Evolutionary conservation across 2,797 vertebrate species (phyloP), one percentile per base, ranked within the genome.

Genomic region (Orestias chungarensis): DNA sequence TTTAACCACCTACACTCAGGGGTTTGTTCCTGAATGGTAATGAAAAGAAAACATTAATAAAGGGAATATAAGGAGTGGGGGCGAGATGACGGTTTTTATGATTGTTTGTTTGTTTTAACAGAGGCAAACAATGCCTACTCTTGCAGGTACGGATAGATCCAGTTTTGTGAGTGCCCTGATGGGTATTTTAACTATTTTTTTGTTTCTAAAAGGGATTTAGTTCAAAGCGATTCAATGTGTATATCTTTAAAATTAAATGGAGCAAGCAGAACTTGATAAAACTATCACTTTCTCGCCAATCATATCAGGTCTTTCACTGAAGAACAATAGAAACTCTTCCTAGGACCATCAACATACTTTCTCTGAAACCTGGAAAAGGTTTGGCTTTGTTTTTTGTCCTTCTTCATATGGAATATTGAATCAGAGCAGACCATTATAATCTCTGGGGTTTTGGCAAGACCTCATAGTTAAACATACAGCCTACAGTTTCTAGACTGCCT

Each of bases 1-100:
- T 85, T 79, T 76, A 55, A 49, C 75, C 47, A 64, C 78, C 55
- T 62, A 71, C 67, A 20, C 66, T 43, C 33, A 18, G 20, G 17
- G 59, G 54, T 64, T 40, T 17, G 6, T 43, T 61, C 33, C 73
- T 61, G 35, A 74, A 86, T 47, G 57, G 79, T 77, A 66, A 77
- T 72, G 55, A 76, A 61, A 64, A 71, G 61, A 74, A 79, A 69
- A 66, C 52, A 68, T 25, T 73, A 78, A 74, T 76, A 73, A 85
- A 75, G 8, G 42, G 47, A 76, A 54, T 31, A 71, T 69, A 80
- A 73, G 33, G 42, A 31, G 59, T 14, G 52, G 52, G 50, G 27
- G 4, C 5, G 6, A 43, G 23, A 44, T 31, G 0, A 57, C 31
- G 6, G 47, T 71, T 31, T 49, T 35, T 54, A 23, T 64, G 47